Evolutionary conservation across 2,888 invertebrate genomes (phyloP).

Genomic region (Trichacis sp.): DNA sequence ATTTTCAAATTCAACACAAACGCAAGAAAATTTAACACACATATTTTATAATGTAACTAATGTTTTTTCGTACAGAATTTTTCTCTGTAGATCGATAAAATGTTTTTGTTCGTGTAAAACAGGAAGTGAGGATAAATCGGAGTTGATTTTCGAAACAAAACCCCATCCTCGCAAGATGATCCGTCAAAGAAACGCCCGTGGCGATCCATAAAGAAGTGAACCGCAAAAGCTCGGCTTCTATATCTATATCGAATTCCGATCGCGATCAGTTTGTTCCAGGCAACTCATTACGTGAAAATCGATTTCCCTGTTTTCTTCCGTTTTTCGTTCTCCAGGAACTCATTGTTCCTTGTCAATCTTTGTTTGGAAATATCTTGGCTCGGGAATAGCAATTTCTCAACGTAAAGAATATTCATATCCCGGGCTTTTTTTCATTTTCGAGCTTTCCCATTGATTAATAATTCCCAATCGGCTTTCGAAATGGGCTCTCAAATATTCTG

Average conservation of each 20-base stretch:
- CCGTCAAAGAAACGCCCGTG: slow-evolving; percentile 21
- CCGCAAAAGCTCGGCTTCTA: background rate
- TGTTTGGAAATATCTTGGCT: background rate
- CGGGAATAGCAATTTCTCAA: background rate
- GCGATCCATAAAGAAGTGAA: slow-evolving; percentile 18
- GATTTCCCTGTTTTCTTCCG: background rate
- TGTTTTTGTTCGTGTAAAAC: too few species aligned
- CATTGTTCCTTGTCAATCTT: slow-evolving; percentile 3
- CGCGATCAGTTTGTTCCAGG: slow-evolving; percentile 2
- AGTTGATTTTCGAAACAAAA: slow-evolving; percentile 21
- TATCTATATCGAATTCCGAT: slow-evolving; percentile 5
- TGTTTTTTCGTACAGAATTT: too few species aligned
- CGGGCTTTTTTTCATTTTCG: background rate
- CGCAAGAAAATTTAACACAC: too few species aligned
- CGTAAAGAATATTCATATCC: background rate
- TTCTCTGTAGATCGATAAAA: too few species aligned
- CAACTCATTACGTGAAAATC: slow-evolving; percentile 5
- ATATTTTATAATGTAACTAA: too few species aligned
- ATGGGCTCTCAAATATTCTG: background rate
- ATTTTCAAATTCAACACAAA: too few species aligned
- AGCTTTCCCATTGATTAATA: background rate
- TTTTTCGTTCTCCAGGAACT: too few species aligned
- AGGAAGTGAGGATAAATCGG: slow-evolving; percentile 14
- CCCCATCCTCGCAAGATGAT: slow-evolving; percentile 10
- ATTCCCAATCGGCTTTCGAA: background rate